A percentile compares a stretch with the other conserved stretches of the same genome.
Conservation (phyloP, 2,797 vertebrate species). For the Ptychobarbus kaznakovi region DNA sequence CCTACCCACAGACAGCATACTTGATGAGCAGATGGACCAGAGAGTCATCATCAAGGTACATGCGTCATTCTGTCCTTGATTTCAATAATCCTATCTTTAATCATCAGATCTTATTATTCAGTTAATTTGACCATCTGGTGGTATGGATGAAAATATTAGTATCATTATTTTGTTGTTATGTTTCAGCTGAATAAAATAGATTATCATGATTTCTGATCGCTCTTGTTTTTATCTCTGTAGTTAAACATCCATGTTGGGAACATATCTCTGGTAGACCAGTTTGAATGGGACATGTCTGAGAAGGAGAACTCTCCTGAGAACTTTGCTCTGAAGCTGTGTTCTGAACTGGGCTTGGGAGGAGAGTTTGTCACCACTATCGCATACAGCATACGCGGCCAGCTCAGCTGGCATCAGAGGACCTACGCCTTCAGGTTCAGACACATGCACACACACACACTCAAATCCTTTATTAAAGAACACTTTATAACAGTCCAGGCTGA, state of each 20-base stretch:
- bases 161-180: neutral
- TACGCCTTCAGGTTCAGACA: constrained; percentile 93
- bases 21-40: constrained; percentile 97
- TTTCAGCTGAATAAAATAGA: neutral
- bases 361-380: constrained; percentile 98
- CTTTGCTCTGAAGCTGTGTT: constrained; percentile 97
- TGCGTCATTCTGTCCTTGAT: neutral
- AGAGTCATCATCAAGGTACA: constrained; percentile 95
- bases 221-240: constrained; percentile 67
- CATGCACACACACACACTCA: neutral
- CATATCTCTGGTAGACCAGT: constrained; percentile 98
- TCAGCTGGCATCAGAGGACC: constrained; percentile 99
- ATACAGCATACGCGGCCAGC: constrained; percentile 97
- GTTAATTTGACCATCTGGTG: neutral
- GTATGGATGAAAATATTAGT: neutral
- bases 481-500: neutral
- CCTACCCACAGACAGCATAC: constrained; percentile 92
- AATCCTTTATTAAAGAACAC: neutral
- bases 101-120: neutral
- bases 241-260: constrained; percentile 98
- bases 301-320: constrained; percentile 97
- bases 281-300: constrained; percentile 99
- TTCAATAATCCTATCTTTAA: neutral
- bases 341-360: constrained; percentile 93
- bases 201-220: neutral